Evolutionary conservation across 2,888 invertebrate species (phyloP).

Genomic region (Eupithecia inturbata): DNA sequence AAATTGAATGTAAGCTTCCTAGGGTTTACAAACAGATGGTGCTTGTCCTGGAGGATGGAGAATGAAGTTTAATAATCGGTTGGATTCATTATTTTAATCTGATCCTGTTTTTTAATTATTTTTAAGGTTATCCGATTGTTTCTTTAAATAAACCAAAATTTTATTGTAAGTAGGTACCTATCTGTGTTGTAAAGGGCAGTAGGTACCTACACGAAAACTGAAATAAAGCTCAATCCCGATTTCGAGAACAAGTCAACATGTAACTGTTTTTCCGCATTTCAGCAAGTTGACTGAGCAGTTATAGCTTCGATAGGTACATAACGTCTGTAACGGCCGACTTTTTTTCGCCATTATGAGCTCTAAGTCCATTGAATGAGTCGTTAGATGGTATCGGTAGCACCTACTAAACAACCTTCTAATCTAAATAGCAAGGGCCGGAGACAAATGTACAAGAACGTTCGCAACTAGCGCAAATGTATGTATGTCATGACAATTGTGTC

Average conservation of each 20-base stretch:
- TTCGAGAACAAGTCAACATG: background rate
- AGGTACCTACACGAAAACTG: background rate
- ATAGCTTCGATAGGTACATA: background rate
- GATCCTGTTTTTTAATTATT: background rate
- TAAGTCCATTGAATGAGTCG: conserved; percentile 1
- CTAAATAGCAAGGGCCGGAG: conserved; percentile 2
- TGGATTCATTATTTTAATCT: background rate
- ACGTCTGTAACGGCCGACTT: background rate
- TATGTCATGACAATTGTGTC: background rate
- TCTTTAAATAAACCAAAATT: too few species aligned
- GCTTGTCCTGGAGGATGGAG: background rate
- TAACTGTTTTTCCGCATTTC: background rate
- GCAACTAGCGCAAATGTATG: background rate
- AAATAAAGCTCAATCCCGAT: background rate
- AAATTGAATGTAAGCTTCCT: conserved; percentile 33
- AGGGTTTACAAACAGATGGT: conserved; percentile 9
- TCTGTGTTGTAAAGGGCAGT: background rate
- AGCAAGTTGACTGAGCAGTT: background rate
- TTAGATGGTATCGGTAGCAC: conserved; percentile 7
- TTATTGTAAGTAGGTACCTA: background rate
- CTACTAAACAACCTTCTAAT: conserved; percentile 10
- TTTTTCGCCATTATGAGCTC: conserved; percentile 6
- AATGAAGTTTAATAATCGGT: background rate
- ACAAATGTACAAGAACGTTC: background rate
- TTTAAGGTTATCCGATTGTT: background rate